These are phyloP conservation scores for Suillia variegata DNA, from an alignment of 2,888 invertebrate genomes.

Conservation along the genomic window DNA sequence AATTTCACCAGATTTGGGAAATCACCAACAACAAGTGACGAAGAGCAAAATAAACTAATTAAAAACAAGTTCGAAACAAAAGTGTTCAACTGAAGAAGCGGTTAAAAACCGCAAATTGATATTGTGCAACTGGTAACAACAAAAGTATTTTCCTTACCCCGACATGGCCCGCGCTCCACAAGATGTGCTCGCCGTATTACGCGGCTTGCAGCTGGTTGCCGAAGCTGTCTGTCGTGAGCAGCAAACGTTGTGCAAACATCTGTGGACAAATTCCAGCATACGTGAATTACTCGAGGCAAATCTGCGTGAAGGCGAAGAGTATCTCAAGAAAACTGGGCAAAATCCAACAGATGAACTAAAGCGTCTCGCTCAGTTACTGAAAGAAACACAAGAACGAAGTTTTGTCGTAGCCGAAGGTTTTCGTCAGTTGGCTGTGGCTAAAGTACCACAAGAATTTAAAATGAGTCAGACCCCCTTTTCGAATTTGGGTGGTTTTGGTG, in stretches of 20 bases:
- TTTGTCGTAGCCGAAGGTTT: conserved; percentile 75
- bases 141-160: too few species aligned
- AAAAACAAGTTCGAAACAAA: too few species aligned
- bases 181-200: conserved; percentile 71
- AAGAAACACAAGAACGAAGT: conserved; percentile 68
- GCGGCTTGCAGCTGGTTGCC: conserved; percentile 72
- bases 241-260: conserved; percentile 65
- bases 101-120: neutral
- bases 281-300: conserved; percentile 61
- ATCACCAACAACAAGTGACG: too few species aligned
- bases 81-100: too few species aligned
- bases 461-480: conserved; percentile 31
- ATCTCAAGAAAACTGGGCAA: conserved; percentile 36
- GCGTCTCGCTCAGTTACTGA: conserved; percentile 62
- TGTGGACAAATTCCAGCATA: conserved; percentile 75
- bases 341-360: conserved; percentile 55
- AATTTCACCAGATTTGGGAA: conserved; percentile 21
- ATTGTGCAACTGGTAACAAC: too few species aligned
- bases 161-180: conserved; percentile 52
- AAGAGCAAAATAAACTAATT: too few species aligned
- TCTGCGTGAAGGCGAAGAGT: conserved; percentile 40
- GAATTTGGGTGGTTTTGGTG: neutral
- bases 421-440: conserved; percentile 64
- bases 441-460: conserved; percentile 32
- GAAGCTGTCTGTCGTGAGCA: conserved; percentile 72